Conservation (phyloP, 2,888 invertebrate species). For the Schizotus pectinicornis region DNA sequence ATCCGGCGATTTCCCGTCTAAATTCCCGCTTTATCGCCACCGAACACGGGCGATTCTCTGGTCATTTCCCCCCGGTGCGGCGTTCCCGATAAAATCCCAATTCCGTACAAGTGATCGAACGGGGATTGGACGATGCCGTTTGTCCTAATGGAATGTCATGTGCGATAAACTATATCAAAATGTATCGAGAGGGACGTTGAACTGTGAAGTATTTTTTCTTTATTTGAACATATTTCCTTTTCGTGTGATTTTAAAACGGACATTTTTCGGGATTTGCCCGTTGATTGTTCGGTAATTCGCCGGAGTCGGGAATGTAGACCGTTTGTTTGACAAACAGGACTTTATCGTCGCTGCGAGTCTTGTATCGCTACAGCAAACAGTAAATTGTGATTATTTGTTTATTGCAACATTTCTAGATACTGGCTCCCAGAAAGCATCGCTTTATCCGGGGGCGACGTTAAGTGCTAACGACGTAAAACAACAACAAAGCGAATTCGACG, state of each 20-base stretch:
- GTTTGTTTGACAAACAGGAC: conserved; percentile 20
- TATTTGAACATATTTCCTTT: conserved; percentile 3
- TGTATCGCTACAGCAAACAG: conserved; percentile 24
- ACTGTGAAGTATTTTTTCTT: conserved; percentile 14
- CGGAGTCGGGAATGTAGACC: conserved; percentile 14
- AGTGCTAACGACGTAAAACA: neutral
- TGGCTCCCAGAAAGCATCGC: neutral
- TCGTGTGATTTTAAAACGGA: neutral
- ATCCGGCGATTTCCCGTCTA: neutral
- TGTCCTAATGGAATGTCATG: conserved; percentile 45
- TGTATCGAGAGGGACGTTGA: conserved; percentile 42
- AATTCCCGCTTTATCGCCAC: conserved; percentile 17
- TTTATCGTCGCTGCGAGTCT: conserved; percentile 13
- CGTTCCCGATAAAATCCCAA: conserved; percentile 14
- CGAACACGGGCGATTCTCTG: conserved; percentile 16
- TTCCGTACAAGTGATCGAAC: conserved; percentile 24
- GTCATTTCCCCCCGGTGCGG: conserved; percentile 23
- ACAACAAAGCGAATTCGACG: conserved; percentile 1
- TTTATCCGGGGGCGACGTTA: neutral
- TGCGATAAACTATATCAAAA: conserved; percentile 47
- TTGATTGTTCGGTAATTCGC: conserved; percentile 16
- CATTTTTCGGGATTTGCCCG: neutral
- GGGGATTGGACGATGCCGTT: conserved; percentile 44
- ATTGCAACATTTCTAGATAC: conserved; percentile 26
- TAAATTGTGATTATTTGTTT: conserved; percentile 27